A percentile compares a stretch with the other conserved stretches of the same genome.
Evolutionary conservation across 2,888 invertebrate genomes (phyloP).

Genomic region (Fragum fragum): DNA sequence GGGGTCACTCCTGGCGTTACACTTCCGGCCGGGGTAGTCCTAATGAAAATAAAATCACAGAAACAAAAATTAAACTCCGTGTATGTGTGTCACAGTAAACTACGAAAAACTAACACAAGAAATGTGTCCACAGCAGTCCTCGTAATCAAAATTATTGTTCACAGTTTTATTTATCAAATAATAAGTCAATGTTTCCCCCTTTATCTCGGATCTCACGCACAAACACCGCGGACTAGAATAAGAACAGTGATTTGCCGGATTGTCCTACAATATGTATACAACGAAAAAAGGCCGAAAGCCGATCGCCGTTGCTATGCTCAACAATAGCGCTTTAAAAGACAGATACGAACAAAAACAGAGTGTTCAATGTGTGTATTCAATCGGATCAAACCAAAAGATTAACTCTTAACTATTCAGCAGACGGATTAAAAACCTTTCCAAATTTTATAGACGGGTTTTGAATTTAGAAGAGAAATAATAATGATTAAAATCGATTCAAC

Average conservation of each 20-base stretch:
- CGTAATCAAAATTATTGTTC: constrained; percentile 10
- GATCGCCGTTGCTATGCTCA: constrained; percentile 61
- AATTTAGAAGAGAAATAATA: not conserved
- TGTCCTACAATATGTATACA: not conserved
- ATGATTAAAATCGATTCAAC: too few species aligned
- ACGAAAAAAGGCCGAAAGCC: constrained; percentile 30
- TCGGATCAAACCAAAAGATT: constrained; percentile 42
- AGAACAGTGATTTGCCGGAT: constrained; percentile 3
- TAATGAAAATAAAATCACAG: constrained; percentile 22
- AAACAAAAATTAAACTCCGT: not conserved
- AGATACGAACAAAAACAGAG: constrained; percentile 49
- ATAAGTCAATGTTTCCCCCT: constrained; percentile 29
- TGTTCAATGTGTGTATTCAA: constrained; percentile 37
- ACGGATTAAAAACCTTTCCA: constrained; percentile 5
- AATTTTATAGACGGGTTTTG: not conserved
- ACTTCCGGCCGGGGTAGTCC: constrained; percentile 67
- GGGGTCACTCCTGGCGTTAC: constrained; percentile 65
- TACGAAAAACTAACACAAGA: not conserved
- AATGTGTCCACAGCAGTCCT: not conserved
- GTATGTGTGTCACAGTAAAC: not conserved
- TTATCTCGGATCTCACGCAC: constrained; percentile 23
- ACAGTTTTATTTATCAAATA: constrained; percentile 20
- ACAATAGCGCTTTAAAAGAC: constrained; percentile 47
- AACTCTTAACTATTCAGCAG: constrained; percentile 32
- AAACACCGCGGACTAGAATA: constrained; percentile 3